These are phyloP conservation scores for Strix occidentalis DNA, from an alignment of 2,797 vertebrate species.

Conservation along the genomic window DNA sequence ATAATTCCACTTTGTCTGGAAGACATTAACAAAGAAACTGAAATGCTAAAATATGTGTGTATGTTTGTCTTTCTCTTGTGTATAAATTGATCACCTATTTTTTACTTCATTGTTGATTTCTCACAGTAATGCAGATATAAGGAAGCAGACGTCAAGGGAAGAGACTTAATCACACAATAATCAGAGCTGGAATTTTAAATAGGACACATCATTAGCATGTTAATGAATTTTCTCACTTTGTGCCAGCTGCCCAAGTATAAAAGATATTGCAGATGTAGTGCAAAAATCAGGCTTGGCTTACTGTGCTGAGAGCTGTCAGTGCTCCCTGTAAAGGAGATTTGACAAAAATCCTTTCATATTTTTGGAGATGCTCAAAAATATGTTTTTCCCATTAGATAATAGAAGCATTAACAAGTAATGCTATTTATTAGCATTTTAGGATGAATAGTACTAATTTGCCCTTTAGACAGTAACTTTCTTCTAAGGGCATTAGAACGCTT, in stretches of 20 bases:
- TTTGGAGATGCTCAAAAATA: conserved; percentile 28
- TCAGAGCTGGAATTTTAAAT: conserved; percentile 77
- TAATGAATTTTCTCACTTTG: conserved; percentile 72
- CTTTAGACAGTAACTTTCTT: background rate
- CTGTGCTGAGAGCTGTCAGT: conserved; percentile 38
- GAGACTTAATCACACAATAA: conserved; percentile 77
- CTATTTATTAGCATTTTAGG: conserved; percentile 8
- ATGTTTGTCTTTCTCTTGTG: conserved; percentile 32
- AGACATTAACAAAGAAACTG: background rate
- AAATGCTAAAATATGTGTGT: background rate
- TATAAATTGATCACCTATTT: conserved; percentile 53
- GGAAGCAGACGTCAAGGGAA: conserved; percentile 66
- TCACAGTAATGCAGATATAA: conserved; percentile 60
- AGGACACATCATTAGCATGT: conserved; percentile 74
- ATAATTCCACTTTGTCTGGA: background rate
- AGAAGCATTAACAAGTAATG: background rate
- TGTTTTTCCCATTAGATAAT: background rate
- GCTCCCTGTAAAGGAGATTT: background rate
- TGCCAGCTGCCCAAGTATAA: conserved; percentile 66
- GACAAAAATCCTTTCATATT: conserved; percentile 30
- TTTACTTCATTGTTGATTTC: conserved; percentile 70
- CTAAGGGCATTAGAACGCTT: background rate
- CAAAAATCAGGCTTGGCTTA: conserved; percentile 47
- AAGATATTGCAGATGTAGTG: conserved; percentile 66
- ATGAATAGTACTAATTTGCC: conserved; percentile 24